Evolutionary conservation across 2,888 invertebrate species (phyloP), one percentile per base, ranked within the genome.

Genomic region (Beris morrisii): DNA sequence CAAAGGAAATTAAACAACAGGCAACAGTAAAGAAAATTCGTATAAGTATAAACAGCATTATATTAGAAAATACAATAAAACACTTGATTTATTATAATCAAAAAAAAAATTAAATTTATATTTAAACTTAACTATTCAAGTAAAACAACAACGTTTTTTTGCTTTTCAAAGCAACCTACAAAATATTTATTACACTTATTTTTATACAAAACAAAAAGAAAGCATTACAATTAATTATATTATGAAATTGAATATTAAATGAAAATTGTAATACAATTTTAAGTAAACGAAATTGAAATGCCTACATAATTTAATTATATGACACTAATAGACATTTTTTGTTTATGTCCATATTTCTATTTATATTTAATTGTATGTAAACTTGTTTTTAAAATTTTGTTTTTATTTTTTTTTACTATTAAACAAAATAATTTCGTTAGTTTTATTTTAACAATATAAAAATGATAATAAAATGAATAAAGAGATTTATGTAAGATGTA

Each of bases 151-250:
- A 1, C 4, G 1, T 38, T 38, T 7, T 38, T 38, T 38, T 38
- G 5, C 9, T 38, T 38, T 38, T 38, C 9, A 44, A 48, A 48
- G 15, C 5, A 48, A 15, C 11, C 5, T 15, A 57, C 13, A 57
- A 45, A 57, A 45, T 44, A 22, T 57, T 57, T 12, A 13, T 57
- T 43, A 57, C 7, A 57, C 28, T 13, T 57, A 44, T 57, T 43
- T 43, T 57, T 32, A 44, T 43, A 44, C 13, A 57, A 57, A 57
- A 57, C 38, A 22, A 43, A 5, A 43, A 57, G n/a, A 44, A 57
- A 13, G n/a, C 13, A 15, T 12, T 44, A 44, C 28, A 44, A 58
- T 45, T 11, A 44, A 58, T 45, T 38, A 38, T 38, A 9, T 7
- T 7, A 38, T 38, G 38, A 38, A 38, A 38, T 38, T 38, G 38